Base-by-base conservation (phyloP, 2,797 vertebrate genomes). In the Diceros bicornis region DNA sequence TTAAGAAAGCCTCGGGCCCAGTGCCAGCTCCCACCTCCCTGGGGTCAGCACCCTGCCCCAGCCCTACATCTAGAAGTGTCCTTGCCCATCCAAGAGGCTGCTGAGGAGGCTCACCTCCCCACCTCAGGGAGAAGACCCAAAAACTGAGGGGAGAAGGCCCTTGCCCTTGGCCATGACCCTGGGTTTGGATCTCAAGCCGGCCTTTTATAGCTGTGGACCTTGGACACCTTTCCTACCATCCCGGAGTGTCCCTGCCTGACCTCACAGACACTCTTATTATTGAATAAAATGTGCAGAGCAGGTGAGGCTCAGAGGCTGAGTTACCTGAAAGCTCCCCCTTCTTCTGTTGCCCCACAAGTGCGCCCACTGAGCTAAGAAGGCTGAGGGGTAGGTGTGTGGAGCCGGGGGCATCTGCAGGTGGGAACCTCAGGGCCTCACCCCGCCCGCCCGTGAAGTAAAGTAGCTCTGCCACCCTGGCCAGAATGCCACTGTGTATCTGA, bases 321-420 rank as follows among this genome's bases (percentile, higher is more conserved):
- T 7, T 55, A 14, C 44, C 27, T 47, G 14, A 1, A 59, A 47
- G 44, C 6, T 12, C 57, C 47, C 17, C 52, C 23, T 47, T 78
- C 74, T 10, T 47, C 62, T 12, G 1, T 29, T 17, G 27, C 9
- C n/a, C n/a, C n/a, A 0, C 16, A 1, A 61, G 25, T 47, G 8
- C 29, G 59, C 16, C 0, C 9, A 8, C 4, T 8, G 61, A 32
- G 50, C 47, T 55, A 37, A 74, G 44, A 34, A 44, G 25, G 27
- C 29, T 16, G n/a, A 0, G 34, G 14, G 12, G 6, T 18, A 16
- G 9, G 52, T 14, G 29, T 4, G 7, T 14, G 34, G n/a, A 29
- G 52, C 37, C 7, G 5, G 27, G 21, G 18, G 37, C 1, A 0
- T 4, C 23, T 47, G 14, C 7, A 21, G 52, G 25, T 18, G 62